phyloP scores from a whole-genome alignment of 2,888 invertebrate species.

The Hyposoter dolosus region DNA sequence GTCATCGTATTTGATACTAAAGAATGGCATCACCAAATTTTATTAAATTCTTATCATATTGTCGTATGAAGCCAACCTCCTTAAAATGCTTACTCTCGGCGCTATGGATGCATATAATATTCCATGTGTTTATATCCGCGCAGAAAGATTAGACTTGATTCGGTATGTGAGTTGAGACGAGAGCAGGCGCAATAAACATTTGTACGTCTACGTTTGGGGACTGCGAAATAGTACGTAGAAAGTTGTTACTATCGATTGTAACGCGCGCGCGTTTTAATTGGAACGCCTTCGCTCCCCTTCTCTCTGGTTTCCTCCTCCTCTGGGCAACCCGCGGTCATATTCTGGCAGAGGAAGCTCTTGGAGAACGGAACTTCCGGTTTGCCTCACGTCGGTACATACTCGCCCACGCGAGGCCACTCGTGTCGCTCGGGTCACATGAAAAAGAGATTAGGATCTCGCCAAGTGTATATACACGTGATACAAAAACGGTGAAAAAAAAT shows the following conservation, averaged over 20 bases:
- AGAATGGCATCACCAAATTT: too few species aligned
- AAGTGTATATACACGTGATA: constrained; percentile 1
- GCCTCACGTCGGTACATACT: constrained; percentile 8
- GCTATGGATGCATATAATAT: neutral
- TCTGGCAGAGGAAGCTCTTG: constrained; percentile 29
- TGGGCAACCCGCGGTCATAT: neutral
- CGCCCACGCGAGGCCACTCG: constrained; percentile 17
- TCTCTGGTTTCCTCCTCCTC: neutral
- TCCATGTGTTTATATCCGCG: constrained; percentile 57
- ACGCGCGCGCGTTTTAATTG: constrained; percentile 36
- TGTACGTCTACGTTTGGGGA: constrained; percentile 13
- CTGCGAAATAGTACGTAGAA: constrained; percentile 19
- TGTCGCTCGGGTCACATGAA: constrained; percentile 27
- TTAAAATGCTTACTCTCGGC: too few species aligned
- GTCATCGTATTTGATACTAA: too few species aligned
- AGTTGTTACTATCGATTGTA: constrained; percentile 62
- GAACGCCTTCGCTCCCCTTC: constrained; percentile 41
- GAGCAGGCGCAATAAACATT: constrained; percentile 32
- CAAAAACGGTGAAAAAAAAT: constrained; percentile 13
- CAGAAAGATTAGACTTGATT: constrained; percentile 54
- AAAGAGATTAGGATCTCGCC: constrained; percentile 37
- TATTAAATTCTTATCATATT: too few species aligned
- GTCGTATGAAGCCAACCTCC: too few species aligned
- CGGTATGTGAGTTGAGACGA: constrained; percentile 32
- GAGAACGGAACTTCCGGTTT: constrained; percentile 64